phyloP scores from a whole-genome alignment of 2,113 vertebrate species.

The Catharus bicknelli region DNA sequence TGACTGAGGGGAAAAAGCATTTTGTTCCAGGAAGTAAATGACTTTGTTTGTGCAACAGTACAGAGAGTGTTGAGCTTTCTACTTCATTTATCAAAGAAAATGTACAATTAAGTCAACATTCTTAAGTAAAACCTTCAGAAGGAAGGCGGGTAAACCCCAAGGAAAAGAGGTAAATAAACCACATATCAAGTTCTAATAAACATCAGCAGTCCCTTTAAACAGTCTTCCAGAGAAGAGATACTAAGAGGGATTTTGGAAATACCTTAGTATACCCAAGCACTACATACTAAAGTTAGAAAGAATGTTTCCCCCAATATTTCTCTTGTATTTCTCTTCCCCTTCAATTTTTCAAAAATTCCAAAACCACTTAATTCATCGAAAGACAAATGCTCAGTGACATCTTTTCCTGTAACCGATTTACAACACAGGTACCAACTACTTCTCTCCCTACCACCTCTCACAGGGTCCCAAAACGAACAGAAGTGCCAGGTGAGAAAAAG shows the following conservation, averaged over 20 bases:
- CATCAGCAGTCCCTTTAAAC: neutral
- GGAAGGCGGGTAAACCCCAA: neutral
- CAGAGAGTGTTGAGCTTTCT: neutral
- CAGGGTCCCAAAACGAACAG: neutral
- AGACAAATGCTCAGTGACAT: neutral
- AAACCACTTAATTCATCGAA: neutral
- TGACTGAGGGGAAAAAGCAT: neutral
- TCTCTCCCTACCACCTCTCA: accelerated
- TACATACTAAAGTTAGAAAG: neutral
- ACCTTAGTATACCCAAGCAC: neutral
- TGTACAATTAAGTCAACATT: neutral
- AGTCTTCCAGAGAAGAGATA: neutral
- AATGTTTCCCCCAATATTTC: neutral
- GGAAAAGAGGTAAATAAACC: neutral
- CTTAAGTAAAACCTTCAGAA: neutral
- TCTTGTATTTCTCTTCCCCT: neutral
- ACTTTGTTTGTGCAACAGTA: neutral
- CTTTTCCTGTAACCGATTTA: accelerated
- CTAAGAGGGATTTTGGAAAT: neutral
- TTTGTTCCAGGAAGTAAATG: neutral
- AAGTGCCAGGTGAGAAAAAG: accelerated
- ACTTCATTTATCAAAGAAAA: neutral
- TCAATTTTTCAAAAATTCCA: neutral
- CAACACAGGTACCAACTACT: neutral
- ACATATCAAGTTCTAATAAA: neutral